A percentile compares a stretch with the other conserved stretches of the same genome.
Evolutionary conservation across 2,113 vertebrate species (phyloP).

Genomic region (Hemiscyllium ocellatum): DNA sequence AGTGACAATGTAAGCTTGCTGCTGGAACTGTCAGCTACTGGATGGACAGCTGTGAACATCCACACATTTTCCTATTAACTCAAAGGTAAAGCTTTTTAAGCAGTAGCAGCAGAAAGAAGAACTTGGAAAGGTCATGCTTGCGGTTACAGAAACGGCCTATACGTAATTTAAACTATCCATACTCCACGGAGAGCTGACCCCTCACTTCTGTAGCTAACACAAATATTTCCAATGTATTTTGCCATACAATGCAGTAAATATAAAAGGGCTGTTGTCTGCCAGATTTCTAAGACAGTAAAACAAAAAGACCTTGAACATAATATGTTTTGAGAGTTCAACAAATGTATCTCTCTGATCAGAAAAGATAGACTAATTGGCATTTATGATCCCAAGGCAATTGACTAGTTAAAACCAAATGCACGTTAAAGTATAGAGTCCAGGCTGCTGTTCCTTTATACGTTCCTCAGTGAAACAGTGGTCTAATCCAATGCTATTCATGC

Average conservation of each 20-base stretch:
- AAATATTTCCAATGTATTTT: background rate
- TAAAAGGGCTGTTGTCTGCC: background rate
- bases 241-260: background rate
- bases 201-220: background rate
- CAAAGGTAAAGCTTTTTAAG: conserved; percentile 47
- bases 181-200: background rate
- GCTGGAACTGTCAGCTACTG: conserved; percentile 84
- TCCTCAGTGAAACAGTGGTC: background rate
- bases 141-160: background rate
- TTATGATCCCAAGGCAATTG: background rate
- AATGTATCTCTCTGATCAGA: background rate
- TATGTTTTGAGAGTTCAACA: background rate
- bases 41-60: conserved; percentile 94
- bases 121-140: background rate
- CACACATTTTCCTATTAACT: conserved; percentile 98
- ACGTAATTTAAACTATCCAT: background rate
- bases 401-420: background rate
- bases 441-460: background rate
- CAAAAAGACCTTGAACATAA: background rate
- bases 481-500: background rate
- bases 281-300: background rate
- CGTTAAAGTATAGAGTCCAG: background rate
- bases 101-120: background rate
- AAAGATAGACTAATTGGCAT: background rate
- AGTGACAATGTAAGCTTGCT: conserved; percentile 85